Conservation (phyloP, 2,797 vertebrate species). For the Gastrophryne carolinensis region DNA sequence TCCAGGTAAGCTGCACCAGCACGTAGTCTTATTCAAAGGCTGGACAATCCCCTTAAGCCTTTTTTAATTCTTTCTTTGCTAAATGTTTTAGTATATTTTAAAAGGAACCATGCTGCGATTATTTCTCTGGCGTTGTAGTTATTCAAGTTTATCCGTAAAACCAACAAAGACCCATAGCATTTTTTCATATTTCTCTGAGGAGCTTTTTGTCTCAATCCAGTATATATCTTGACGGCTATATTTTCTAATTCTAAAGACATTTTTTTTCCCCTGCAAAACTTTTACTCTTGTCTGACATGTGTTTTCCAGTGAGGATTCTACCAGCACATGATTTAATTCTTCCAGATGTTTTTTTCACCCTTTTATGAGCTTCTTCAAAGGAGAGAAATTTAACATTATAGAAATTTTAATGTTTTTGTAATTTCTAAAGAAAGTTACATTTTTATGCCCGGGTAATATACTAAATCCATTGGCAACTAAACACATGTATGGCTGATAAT, state of each 20-base stretch:
- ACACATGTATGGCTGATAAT: constrained; percentile 6
- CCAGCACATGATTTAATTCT: constrained; percentile 67
- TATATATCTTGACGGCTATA: constrained; percentile 55
- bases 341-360: constrained; percentile 67
- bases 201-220: constrained; percentile 57
- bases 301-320: constrained; percentile 62
- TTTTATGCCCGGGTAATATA: constrained; percentile 24
- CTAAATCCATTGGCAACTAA: constrained; percentile 24
- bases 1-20: too few relatives aligned
- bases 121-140: constrained; percentile 19
- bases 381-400: constrained; percentile 53
- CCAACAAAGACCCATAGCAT: constrained; percentile 14
- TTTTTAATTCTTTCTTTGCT: neutral
- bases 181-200: constrained; percentile 55
- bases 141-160: constrained; percentile 3
- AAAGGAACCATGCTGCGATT: constrained; percentile 20
- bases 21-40: too few relatives aligned
- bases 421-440: constrained; percentile 36
- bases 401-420: constrained; percentile 59
- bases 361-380: constrained; percentile 65
- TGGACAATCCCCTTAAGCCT: too few relatives aligned
- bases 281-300: constrained; percentile 63
- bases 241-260: constrained; percentile 60
- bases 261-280: constrained; percentile 61
- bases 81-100: neutral